Percentiles rank a stretch among this genome's conserved stretches.
These are phyloP conservation scores for Podarcis muralis DNA, from an alignment of 2,113 vertebrate species.

Conservation along the genomic window DNA sequence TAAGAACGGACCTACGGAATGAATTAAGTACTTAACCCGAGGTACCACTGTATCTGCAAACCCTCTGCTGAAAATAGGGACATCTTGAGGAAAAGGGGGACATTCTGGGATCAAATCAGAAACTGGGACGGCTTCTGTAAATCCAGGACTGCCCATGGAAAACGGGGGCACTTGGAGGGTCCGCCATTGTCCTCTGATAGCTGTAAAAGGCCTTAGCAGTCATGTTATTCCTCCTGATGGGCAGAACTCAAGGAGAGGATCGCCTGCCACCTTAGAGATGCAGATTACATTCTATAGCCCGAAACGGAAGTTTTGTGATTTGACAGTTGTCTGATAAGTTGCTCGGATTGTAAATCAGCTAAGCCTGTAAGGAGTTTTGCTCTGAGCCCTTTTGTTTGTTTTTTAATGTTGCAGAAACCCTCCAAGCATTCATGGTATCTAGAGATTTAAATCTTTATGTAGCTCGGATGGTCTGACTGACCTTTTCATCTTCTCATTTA, in stretches of 20 bases:
- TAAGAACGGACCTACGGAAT: no score
- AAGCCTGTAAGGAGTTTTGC: slow-evolving; percentile 48
- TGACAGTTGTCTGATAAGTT: slow-evolving; percentile 43
- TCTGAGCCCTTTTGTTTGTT: slow-evolving; percentile 48
- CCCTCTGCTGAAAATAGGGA: no score
- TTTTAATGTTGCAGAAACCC: slow-evolving; percentile 32
- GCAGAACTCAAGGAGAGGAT: background rate
- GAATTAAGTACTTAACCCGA: no score
- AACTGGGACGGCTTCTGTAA: no score
- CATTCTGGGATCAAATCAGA: no score
- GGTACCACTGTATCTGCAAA: no score
- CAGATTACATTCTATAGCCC: slow-evolving; percentile 9
- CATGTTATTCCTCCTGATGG: background rate
- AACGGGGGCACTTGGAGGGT: no score
- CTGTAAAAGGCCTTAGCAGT: background rate
- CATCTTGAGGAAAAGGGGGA: no score
- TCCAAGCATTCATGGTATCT: slow-evolving; percentile 45
- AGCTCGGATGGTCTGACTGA: slow-evolving; percentile 51
- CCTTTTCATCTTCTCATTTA: slow-evolving; percentile 69
- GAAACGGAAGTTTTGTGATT: slow-evolving; percentile 19
- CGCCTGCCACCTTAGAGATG: background rate
- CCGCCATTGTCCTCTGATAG: background rate
- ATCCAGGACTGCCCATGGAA: no score
- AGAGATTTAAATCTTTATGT: slow-evolving; percentile 54
- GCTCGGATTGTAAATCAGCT: slow-evolving; percentile 38